These are phyloP conservation scores for Caerostris extrusa DNA, from an alignment of 1,140 invertebrate species.

Conservation along the genomic window DNA sequence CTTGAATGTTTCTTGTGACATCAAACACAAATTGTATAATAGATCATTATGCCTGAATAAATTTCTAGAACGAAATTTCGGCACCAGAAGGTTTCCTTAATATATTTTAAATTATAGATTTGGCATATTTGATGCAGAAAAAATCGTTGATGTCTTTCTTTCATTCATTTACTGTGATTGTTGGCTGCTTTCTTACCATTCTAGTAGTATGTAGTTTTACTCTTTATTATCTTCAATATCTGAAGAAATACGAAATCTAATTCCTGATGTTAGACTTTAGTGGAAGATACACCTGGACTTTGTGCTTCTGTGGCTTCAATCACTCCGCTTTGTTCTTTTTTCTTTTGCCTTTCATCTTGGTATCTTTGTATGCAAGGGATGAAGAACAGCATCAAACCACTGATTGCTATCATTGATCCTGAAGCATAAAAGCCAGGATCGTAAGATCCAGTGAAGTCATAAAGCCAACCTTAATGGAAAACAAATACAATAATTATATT, in stretches of 20 bases:
- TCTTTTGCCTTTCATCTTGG: not conserved
- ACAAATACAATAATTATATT: no score
- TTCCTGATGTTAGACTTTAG: not conserved
- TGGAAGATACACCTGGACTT: not conserved
- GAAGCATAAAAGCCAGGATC: constrained; percentile 91
- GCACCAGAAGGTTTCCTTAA: not conserved
- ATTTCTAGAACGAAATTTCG: constrained; percentile 17
- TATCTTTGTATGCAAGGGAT: constrained; percentile 85
- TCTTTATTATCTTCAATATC: no score
- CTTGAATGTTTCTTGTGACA: not conserved
- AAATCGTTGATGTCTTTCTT: no score
- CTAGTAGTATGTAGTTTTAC: no score
- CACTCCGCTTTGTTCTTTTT: not conserved
- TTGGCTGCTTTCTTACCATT: no score
- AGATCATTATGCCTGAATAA: not conserved
- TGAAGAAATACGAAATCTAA: no score
- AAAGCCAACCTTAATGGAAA: constrained; percentile 87
- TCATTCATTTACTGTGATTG: no score
- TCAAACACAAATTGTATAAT: not conserved
- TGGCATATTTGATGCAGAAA: no score
- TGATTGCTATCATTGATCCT: constrained; percentile 90
- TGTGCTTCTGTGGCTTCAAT: not conserved
- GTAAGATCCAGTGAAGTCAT: constrained; percentile 89
- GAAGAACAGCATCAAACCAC: constrained; percentile 93
- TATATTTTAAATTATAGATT: no score